Base-by-base conservation (phyloP, 2,113 vertebrate species). In the Gobio gobio region DNA sequence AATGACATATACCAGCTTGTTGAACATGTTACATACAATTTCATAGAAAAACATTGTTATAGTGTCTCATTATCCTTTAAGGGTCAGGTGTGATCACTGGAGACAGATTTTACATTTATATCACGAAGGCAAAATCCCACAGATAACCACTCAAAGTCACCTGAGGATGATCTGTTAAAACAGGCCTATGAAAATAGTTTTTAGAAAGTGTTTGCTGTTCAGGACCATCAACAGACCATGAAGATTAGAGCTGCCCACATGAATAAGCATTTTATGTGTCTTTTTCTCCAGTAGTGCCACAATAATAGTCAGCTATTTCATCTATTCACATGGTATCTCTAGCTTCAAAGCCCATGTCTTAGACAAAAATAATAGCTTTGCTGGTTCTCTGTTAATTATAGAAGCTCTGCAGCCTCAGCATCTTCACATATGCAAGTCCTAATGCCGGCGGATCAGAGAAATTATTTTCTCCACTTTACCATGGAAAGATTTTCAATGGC, bases 381-480 rank as follows among this genome's bases (percentile, higher is more conserved):
- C 49, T 81, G 58, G 56, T 22, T 81, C 75, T 66, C 70, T 36
- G 75, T 80, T 86, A 84, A 88, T 84, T 86, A 86, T 81, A 72
- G 61, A 51, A 86, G 4, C 29, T 51, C 5, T 77, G 61, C 77
- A 61, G 82, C 22, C 75, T 88, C 75, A 86, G 87, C 80, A 83
- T 83, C 58, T 88, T 40, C 63, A 64, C 45, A 66, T 51, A 84
- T 82, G 83, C 64, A 61, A 13, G 63, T 73, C 63, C 36, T 10
- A 24, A 16, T 20, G 24, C 45, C 2, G 1, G 68, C 64, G 33
- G 56, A 29, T 61, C 33, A 58, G 66, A 83, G 75, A 22, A 88
- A 68, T 47, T 59, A 16, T 6, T 56, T 81, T 29, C 16, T 51
- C 13, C 7, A 20, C 18, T 81, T 10, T 33, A 59, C 72, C 10